A percentile compares a stretch with the other conserved stretches of the same genome.
These are phyloP conservation scores for Thalpophila matura DNA, from an alignment of 2,888 invertebrate species.

Conservation along the genomic window DNA sequence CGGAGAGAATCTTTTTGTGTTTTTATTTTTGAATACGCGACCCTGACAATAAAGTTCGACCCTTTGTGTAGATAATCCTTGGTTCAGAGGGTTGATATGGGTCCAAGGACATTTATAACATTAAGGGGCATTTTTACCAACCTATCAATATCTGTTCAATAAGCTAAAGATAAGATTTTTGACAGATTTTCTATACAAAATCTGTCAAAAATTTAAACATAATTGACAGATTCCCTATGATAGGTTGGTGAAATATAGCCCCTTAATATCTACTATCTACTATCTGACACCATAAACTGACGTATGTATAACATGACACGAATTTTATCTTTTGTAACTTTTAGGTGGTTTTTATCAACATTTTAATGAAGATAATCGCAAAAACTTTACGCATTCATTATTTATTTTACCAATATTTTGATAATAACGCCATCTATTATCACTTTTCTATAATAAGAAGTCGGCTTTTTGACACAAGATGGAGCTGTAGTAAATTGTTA, in stretches of 20 bases:
- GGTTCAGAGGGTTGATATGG: background rate
- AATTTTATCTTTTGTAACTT: background rate
- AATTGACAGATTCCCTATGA: too few species aligned
- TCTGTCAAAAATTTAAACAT: too few species aligned
- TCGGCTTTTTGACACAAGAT: background rate
- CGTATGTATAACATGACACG: background rate
- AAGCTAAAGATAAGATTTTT: too few species aligned
- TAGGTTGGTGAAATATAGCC: too few species aligned
- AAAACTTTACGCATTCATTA: background rate
- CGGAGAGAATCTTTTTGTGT: constrained; percentile 61
- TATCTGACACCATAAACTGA: background rate
- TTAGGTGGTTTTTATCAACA: background rate
- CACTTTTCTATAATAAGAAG: background rate
- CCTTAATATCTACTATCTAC: too few species aligned
- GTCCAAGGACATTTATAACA: background rate
- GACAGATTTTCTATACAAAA: too few species aligned
- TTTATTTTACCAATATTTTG: background rate
- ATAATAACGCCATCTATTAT: constrained; percentile 24
- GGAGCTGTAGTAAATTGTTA: constrained; percentile 24
- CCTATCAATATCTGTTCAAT: too few species aligned
- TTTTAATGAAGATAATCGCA: background rate
- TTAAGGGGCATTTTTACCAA: too few species aligned
- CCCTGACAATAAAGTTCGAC: background rate
- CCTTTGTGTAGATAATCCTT: background rate
- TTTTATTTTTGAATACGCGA: background rate